Percentiles rank a stretch among this genome's conserved stretches.
Evolutionary conservation across 2,113 vertebrate species (phyloP).

Genomic region (Ochotona curzoniae): DNA sequence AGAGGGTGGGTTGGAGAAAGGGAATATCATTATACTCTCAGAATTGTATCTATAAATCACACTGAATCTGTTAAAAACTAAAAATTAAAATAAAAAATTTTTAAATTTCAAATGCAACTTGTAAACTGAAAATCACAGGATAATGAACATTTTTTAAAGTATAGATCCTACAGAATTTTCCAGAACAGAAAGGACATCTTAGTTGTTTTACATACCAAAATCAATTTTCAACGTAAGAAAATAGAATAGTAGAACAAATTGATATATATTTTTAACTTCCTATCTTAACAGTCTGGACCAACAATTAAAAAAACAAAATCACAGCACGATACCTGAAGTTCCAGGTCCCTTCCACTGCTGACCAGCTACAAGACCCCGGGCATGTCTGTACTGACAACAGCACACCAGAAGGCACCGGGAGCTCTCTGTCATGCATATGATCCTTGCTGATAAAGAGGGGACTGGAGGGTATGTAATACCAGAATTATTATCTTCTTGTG

Average conservation of each 20-base stretch:
- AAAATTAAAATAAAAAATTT: too few species aligned
- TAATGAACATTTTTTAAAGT: not conserved
- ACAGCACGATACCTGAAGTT: slow-evolving; percentile 2
- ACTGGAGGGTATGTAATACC: not conserved
- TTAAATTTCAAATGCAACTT: not conserved
- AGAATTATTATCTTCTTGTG: not conserved
- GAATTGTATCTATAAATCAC: too few species aligned
- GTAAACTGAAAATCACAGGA: not conserved
- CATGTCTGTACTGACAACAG: not conserved
- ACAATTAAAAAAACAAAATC: slow-evolving; percentile 27
- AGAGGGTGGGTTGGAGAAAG: too few species aligned
- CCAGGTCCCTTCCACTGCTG: not conserved
- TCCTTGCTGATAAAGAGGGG: not conserved
- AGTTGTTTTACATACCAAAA: slow-evolving; percentile 1
- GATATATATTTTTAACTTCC: not conserved
- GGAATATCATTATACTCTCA: too few species aligned
- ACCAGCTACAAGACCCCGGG: not conserved
- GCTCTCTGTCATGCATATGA: not conserved
- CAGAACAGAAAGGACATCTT: not conserved
- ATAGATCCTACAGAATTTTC: slow-evolving; percentile 42
- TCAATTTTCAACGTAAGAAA: slow-evolving; percentile 12
- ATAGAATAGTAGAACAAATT: not conserved
- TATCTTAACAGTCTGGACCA: slow-evolving; percentile 58
- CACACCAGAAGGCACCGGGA: slow-evolving; percentile 10
- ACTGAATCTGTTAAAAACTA: too few species aligned